Evolutionary conservation across 2,888 invertebrate species (phyloP), one percentile per base, ranked within the genome.

Genomic region (Drosophila nigricruria): DNA sequence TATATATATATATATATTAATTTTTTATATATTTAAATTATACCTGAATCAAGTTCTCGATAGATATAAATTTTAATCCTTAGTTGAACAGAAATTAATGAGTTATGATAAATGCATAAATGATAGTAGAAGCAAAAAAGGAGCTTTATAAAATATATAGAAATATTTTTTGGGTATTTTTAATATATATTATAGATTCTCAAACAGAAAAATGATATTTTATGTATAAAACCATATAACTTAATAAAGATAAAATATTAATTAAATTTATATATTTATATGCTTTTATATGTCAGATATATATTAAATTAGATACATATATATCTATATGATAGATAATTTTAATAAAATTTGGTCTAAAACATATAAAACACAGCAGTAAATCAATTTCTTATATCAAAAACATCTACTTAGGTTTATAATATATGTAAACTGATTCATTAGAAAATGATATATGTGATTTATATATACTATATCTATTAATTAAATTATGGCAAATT

Each of bases 1-100:
- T 2, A 18, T 12, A 42, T 43, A 54, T n/a, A 27, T 30, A 2
- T 18, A 9, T 32, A 8, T 18, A n/a, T 50, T 30, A 5, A n/a
- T n/a, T n/a, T n/a, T n/a, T n/a, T 30, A 49, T 30, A 49, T 14
- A 32, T 20, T 18, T n/a, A 27, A 25, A 27, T 14, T 8, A 18
- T 49, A 8, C 49, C 8, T 30, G 0, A 30, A 32, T 30, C 18
- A 49, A 30, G 30, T 32, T 49, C 20, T 18, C n/a, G 32, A 18
- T 3, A 32, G 14, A 27, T 27, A 6, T 27, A 1, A 27, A 18
- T 30, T 27, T n/a, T 47, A 30, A 47, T 27, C 18, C 2, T 18
- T 27, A 47, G n/a, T 47, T 27, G 45, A 45, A 25, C 9, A 47
- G n/a, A n/a, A 49, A 18, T 49, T 49, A 18, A 30, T 49, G n/a